Base-by-base conservation (phyloP, 2,797 vertebrate genomes). In the Xenops minutus region DNA sequence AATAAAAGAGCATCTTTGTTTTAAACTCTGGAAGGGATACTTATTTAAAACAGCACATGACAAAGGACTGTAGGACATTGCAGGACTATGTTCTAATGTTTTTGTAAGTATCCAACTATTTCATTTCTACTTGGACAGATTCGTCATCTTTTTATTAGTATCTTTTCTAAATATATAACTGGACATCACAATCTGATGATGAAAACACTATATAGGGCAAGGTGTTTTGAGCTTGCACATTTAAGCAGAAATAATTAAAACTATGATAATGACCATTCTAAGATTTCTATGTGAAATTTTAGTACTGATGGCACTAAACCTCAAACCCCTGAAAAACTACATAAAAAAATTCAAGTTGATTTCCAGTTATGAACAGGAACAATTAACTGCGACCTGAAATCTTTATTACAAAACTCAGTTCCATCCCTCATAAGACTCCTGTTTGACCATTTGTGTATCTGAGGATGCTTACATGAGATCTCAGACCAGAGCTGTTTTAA, bases 61-160 rank as follows among this genome's bases (percentile, higher is more conserved):
- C 9, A 76, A 85, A 48, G 44, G 30, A 54, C 41, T 72, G 46
- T 9, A 72, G 58, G 12, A 44, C 6, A 32, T n/a, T 58, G 46
- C 23, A 37, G 7, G 27, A 72, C 49, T 34, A 2, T 17, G 5
- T 76, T 75, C 30, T 29, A 37, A 49, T 43, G 2, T 14, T 63
- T 78, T 81, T 64, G 13, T 54, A 51, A 77, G 32, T 29, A 64
- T n/a, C 34, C 5, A 32, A 18, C 14, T 71, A 27, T 62, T 54
- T 66, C 7, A 19, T 52, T 29, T 63, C 29, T 32, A 16, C 23
- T 85, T 72, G 39, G 34, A 61, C 23, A 72, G 22, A 61, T 64
- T 19, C 3, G 67, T 88, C 34, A 26, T 0, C 0, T 77, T 63
- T 68, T 61, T n/a, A 39, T n/a, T 48, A 52, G 3, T 22, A 30